A percentile compares a stretch with the other conserved stretches of the same genome.
phyloP scores from a whole-genome alignment of 2,888 invertebrate species.

The Nymphalis polychloros region DNA sequence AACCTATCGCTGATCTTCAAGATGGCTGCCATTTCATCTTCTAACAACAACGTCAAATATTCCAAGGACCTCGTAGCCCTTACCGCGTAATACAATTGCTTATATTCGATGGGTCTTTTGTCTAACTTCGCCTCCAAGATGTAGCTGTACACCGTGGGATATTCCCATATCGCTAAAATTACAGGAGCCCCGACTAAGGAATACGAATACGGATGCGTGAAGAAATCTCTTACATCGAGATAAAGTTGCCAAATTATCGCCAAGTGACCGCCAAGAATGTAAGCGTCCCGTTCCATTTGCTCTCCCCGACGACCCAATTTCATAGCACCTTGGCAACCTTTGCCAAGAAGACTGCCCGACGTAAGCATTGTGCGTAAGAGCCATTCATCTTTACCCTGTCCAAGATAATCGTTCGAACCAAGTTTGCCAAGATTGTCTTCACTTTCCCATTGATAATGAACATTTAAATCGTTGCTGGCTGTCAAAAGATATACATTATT shows the following conservation, averaged over 20 bases:
- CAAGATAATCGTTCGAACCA: slow-evolving; percentile 67
- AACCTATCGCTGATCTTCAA: slow-evolving; percentile 60
- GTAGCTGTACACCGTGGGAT: slow-evolving; percentile 66
- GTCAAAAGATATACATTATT: slow-evolving; percentile 20
- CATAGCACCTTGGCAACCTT: slow-evolving; percentile 74
- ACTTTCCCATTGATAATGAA: slow-evolving; percentile 65
- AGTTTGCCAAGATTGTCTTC: slow-evolving; percentile 65
- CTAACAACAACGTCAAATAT: slow-evolving; percentile 60
- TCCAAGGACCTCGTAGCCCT: slow-evolving; percentile 65
- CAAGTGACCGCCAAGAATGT: slow-evolving; percentile 68
- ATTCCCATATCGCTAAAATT: slow-evolving; percentile 69
- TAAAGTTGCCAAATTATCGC: slow-evolving; percentile 74
- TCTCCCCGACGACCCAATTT: slow-evolving; percentile 58
- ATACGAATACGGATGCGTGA: slow-evolving; percentile 67
- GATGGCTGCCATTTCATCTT: slow-evolving; percentile 65
- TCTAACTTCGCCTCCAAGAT: slow-evolving; percentile 61
- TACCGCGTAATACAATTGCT: slow-evolving; percentile 69
- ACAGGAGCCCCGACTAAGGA: slow-evolving; percentile 71
- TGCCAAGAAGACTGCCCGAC: slow-evolving; percentile 70
- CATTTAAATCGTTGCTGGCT: slow-evolving; percentile 51
- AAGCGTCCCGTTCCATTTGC: slow-evolving; percentile 63
- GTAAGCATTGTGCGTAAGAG: slow-evolving; percentile 65
- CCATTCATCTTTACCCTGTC: slow-evolving; percentile 72
- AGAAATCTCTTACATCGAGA: slow-evolving; percentile 72
- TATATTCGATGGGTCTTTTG: slow-evolving; percentile 57